Evolutionary conservation across 2,797 vertebrate species (phyloP).

Genomic region (Cossypha caffra): DNA sequence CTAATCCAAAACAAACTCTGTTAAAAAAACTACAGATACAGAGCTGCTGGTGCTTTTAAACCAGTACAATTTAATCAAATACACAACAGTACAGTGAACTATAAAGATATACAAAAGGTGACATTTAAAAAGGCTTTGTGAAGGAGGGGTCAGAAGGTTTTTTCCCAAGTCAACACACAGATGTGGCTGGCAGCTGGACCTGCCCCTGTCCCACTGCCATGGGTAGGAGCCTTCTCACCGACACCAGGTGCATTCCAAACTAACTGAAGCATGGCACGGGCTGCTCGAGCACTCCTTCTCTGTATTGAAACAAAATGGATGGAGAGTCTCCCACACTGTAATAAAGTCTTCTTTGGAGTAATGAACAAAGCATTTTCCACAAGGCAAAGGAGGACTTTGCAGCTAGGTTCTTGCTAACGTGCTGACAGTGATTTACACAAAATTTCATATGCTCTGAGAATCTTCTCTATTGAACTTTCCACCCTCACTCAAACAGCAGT

Average conservation of each 20-base stretch:
- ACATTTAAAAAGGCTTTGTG: not conserved
- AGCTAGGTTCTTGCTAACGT: not conserved
- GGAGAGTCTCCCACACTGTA: not conserved
- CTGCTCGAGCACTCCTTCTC: not conserved
- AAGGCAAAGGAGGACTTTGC: not conserved
- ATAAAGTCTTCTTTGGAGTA: not conserved
- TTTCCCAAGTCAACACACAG: not conserved
- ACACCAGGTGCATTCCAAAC: accelerated
- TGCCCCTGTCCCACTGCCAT: not conserved
- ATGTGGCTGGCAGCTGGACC: not conserved
- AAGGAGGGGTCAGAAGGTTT: not conserved
- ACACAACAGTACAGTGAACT: not conserved
- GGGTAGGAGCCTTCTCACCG: not conserved
- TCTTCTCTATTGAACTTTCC: not conserved
- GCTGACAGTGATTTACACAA: not conserved
- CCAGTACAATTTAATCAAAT: not conserved
- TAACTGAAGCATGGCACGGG: accelerated
- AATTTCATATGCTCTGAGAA: not conserved
- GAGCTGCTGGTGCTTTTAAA: not conserved
- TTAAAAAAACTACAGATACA: not conserved
- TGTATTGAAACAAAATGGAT: not conserved
- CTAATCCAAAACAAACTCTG: not conserved
- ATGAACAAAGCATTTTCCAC: not conserved
- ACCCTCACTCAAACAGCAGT: not conserved
- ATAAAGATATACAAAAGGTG: not conserved